Base-by-base conservation (phyloP, 2,888 invertebrate species). In the Pollenia griseotomentosa region DNA sequence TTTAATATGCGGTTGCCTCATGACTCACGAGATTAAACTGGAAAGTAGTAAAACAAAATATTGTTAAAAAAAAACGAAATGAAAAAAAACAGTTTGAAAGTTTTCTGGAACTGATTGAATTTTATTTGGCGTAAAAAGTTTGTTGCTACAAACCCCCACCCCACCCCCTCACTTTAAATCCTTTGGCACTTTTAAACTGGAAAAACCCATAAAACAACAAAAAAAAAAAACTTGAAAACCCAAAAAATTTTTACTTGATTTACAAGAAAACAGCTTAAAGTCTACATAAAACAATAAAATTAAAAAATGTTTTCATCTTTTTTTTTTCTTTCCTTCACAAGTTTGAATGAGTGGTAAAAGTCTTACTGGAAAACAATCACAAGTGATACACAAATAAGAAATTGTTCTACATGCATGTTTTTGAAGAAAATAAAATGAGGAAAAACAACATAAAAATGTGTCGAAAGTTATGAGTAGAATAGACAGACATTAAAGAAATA, bases 91-190 rank as follows among this genome's bases (percentile, higher is more conserved):
- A 68, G 75, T 83, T 86, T 73, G 74, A 80, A 83, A 84, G 85
- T 88, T 86, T 86, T 86, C 55, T 88, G 74, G 63, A 85, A 85
- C 81, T 88, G 88, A 88, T 88, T 88, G 85, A 85, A 86, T 88
- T 85, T 85, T 88, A 83, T 88, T 83, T 83, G 80, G 74, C 66
- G 82, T 66, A 71, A 75, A 86, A 83, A 85, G 70, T 83, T 86
- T 86, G n/a, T 55, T 73, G 12, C 79, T 40, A 12, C 68, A 42
- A 53, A 55, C 11, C 44, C 42, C 42, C 46, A n/a, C 51, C 51
- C 66, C 11, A 2, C 23, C 33, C 6, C 33, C 33, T 33, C 33
- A 6, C 33, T 33, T 33, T 6, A 33, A 33, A 33, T 33, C 33
- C 33, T 33, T 33, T 33, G 33, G 33, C 33, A 33, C 33, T 33